Evolutionary conservation across 2,113 vertebrate species (phyloP), one percentile per base, ranked within the genome.

Genomic region (Carassius auratus): DNA sequence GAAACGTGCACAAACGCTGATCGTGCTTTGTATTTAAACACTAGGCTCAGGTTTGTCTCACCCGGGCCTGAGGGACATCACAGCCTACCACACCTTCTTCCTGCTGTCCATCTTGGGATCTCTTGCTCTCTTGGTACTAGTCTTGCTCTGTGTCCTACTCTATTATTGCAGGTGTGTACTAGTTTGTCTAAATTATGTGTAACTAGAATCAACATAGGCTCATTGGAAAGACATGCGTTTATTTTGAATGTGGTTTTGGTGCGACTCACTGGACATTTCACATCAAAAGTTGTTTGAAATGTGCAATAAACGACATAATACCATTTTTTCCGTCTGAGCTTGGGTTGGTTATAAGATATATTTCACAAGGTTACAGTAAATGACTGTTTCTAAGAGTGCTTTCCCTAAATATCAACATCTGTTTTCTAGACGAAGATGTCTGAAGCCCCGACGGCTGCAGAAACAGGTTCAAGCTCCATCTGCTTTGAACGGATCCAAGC

Each of bases 71-170:
- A 95, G 96, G 64, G 98, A 99, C 92, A 97, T 99, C 87, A 96
- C 95, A 78, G 96, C 96, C 42, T 99, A 99, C 93, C 98, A 99
- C 93, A 98, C 98, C 86, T 95, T 99, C 92, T 98, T 99, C 94
- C 95, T 99, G 90, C 96, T 99, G 74, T 96, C 96, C 91, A 98
- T 99, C 89, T 94, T 99, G 91, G 97, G 95, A 0, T 97, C 97
- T 0, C 87, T 99, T 90, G 96, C 97, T 17, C 91, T 99, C 84
- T 93, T 99, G 64, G 97, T 99, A 75, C 96, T 99, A 84, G 96
- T 97, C 73, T 93, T 99, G 76, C 95, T 99, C 81, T 99, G 97
- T 86, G 95, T 98, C 66, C 95, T 99, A 84, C 97, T 99, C 92
- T 99, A 99, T 93, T 98, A 99, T 92, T 98, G 97, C 96, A 97